A percentile compares a stretch with the other conserved stretches of the same genome.
These are phyloP conservation scores for Hemibagrus wyckioides DNA, from an alignment of 2,113 vertebrate species.

Conservation along the genomic window DNA sequence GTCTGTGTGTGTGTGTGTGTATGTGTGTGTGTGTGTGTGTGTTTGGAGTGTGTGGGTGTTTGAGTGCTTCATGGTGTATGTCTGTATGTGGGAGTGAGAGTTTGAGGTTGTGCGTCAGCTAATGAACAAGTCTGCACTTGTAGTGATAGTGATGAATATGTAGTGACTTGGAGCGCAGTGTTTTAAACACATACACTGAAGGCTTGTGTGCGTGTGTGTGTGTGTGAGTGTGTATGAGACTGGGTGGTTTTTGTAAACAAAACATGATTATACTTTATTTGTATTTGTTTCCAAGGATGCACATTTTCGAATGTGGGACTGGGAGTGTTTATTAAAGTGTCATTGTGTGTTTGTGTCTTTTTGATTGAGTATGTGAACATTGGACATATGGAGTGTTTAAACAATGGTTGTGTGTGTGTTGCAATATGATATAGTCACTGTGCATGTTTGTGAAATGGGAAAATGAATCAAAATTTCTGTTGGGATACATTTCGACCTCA, in stretches of 20 bases:
- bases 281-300: conserved; percentile 18
- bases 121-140: conserved; percentile 15
- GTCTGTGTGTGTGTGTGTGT: not conserved
- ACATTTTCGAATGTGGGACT: not conserved
- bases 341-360: conserved; percentile 27
- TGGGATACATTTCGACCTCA: not conserved
- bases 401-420: not conserved
- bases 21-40: conserved; percentile 23
- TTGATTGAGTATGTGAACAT: conserved; percentile 28
- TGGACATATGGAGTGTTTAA: conserved; percentile 19
- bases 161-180: not conserved
- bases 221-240: not conserved
- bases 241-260: not conserved
- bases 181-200: not conserved
- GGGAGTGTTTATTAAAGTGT: conserved; percentile 24
- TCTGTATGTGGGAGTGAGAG: conserved; percentile 35
- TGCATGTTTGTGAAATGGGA: not conserved
- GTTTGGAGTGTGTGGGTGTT: not conserved
- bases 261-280: conserved; percentile 1
- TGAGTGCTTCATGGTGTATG: conserved; percentile 30
- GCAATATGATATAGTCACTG: conserved; percentile 14
- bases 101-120: conserved; percentile 10
- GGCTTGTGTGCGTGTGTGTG: not conserved
- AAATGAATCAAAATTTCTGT: not conserved
- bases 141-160: not conserved